Evolutionary conservation across 2,888 invertebrate species (phyloP).

Genomic region (Eupithecia tripunctaria): DNA sequence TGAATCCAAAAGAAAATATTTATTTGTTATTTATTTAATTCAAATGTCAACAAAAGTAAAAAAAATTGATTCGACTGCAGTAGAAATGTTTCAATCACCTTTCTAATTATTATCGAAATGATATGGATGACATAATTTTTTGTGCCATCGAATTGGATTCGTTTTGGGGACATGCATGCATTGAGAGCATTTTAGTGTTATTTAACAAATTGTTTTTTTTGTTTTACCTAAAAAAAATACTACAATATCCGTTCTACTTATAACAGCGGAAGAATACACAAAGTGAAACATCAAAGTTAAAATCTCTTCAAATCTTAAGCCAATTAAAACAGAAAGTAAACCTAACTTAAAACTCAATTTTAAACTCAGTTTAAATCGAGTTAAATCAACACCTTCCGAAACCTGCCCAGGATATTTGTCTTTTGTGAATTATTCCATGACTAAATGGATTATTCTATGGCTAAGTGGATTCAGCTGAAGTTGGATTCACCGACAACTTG

Average conservation of each 20-base stretch:
- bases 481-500: constrained; percentile 7
- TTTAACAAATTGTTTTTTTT: no score
- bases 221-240: no score
- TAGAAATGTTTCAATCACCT: no score
- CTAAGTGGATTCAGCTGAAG: background rate
- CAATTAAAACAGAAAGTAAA: constrained; percentile 21
- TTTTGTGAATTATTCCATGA: constrained; percentile 27
- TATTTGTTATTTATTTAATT: no score
- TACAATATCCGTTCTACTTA: background rate
- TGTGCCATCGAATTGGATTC: no score
- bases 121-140: no score
- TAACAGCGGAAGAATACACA: background rate
- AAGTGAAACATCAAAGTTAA: background rate
- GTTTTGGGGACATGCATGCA: no score
- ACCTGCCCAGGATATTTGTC: constrained; percentile 19
- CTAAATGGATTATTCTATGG: constrained; percentile 22
- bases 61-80: no score
- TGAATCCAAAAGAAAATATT: no score
- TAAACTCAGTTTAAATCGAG: constrained; percentile 8
- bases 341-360: constrained; percentile 7
- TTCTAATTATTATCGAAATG: no score
- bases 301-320: background rate
- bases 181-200: no score
- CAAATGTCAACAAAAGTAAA: no score
- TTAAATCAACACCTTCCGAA: constrained; percentile 15